phyloP scores from a whole-genome alignment of 2,113 vertebrate genomes.

The Archilochus colubris region DNA sequence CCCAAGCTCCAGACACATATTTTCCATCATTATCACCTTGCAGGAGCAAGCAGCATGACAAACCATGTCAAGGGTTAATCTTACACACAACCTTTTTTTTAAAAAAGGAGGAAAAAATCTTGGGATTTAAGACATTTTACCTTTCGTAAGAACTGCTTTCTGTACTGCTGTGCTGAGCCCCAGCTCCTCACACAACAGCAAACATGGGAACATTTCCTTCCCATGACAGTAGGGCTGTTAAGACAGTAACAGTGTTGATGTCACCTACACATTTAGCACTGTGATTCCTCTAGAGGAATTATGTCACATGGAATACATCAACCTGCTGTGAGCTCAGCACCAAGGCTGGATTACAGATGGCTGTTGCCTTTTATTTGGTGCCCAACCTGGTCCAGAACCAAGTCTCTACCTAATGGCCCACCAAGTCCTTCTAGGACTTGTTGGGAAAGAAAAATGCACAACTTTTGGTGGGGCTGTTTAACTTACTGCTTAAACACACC shows the following conservation, averaged over 20 bases:
- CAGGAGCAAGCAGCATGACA: not conserved
- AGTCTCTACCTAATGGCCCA: not conserved
- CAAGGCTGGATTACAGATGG: not conserved
- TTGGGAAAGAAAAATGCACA: not conserved
- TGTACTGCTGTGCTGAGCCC: not conserved
- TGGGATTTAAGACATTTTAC: not conserved
- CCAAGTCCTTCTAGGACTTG: not conserved
- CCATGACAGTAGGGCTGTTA: not conserved
- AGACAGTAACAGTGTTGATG: not conserved
- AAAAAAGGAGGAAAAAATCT: not conserved
- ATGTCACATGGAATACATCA: slow-evolving; percentile 19
- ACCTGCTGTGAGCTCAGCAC: not conserved
- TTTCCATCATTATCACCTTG: not conserved
- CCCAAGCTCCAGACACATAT: not conserved
- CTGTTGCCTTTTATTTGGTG: not conserved
- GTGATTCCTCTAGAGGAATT: not conserved
- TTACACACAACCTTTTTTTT: not conserved
- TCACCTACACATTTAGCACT: not conserved
- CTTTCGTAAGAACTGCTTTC: not conserved
- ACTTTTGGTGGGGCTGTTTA: not conserved
- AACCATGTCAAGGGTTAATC: not conserved
- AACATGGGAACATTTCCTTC: slow-evolving; percentile 16
- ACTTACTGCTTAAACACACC: not conserved
- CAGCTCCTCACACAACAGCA: not conserved
- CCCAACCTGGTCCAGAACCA: not conserved